Conservation (phyloP, 2,113 vertebrate genomes). For the Aptenodytes forsteri region DNA sequence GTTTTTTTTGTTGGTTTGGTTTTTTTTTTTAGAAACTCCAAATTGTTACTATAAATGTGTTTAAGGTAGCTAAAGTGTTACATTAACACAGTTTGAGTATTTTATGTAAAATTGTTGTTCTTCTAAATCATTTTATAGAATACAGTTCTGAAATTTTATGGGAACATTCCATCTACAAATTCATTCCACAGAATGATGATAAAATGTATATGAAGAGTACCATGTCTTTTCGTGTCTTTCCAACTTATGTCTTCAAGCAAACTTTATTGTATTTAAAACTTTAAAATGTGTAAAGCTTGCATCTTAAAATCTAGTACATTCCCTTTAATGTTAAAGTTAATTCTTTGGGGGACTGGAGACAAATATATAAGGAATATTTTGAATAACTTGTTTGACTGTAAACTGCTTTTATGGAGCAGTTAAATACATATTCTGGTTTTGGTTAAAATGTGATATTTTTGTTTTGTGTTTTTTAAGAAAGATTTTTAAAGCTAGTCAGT, state of each 20-base stretch:
- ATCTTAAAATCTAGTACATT: neutral
- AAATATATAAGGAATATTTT: neutral
- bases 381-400: neutral
- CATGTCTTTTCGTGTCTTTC: neutral
- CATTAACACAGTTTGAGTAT: neutral
- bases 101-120: neutral
- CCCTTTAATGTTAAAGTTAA: neutral
- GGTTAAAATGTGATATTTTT: neutral
- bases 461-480: neutral
- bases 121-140: neutral
- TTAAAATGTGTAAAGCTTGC: neutral
- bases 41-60: neutral
- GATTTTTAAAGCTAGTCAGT: neutral
- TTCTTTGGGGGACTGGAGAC: neutral
- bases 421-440: neutral
- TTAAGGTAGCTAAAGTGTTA: neutral
- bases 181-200: neutral
- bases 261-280: neutral
- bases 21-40: neutral
- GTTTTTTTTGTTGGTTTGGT: too few relatives aligned
- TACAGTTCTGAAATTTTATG: neutral
- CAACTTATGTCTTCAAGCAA: neutral
- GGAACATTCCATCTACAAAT: neutral
- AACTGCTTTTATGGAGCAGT: neutral
- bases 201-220: neutral